Conservation (phyloP, 2,888 invertebrate species). For the Scrobipalpa costella region DNA sequence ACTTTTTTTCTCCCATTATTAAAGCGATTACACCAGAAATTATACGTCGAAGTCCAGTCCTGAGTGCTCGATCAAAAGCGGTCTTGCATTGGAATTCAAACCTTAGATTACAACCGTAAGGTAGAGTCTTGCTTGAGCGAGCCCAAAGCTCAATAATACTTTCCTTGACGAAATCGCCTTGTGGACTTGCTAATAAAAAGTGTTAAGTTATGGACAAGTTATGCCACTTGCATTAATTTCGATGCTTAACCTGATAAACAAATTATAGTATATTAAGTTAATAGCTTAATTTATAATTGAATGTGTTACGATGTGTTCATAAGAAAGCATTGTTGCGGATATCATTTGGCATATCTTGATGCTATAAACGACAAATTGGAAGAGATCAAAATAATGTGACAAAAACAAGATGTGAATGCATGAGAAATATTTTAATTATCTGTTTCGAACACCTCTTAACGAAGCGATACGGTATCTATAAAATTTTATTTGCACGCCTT, state of each 20-base stretch:
- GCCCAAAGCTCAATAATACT: slow-evolving; percentile 55
- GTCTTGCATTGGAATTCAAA: slow-evolving; percentile 37
- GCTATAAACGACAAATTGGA: slow-evolving; percentile 67
- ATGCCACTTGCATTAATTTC: slow-evolving; percentile 80
- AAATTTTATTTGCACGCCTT: slow-evolving; percentile 54
- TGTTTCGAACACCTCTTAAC: slow-evolving; percentile 47
- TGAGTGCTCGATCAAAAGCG: slow-evolving; percentile 53
- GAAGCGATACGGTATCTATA: slow-evolving; percentile 51
- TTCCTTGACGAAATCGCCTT: slow-evolving; percentile 76
- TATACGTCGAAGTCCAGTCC: slow-evolving; percentile 74
- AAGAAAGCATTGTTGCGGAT: slow-evolving; percentile 72
- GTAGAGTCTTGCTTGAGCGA: slow-evolving; percentile 42
- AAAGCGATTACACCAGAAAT: slow-evolving; percentile 81
- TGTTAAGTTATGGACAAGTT: slow-evolving; percentile 79
- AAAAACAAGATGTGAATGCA: slow-evolving; percentile 40
- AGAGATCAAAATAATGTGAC: slow-evolving; percentile 42
- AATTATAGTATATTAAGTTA: slow-evolving; percentile 80
- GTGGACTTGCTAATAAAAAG: slow-evolving; percentile 79
- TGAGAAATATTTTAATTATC: slow-evolving; percentile 53
- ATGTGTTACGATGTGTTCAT: slow-evolving; percentile 71
- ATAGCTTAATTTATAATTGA: slow-evolving; percentile 81
- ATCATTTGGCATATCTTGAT: slow-evolving; percentile 60
- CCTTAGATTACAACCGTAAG: slow-evolving; percentile 47
- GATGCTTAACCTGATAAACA: slow-evolving; percentile 81
- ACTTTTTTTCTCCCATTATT: slow-evolving; percentile 79